Evolutionary conservation across 2,797 vertebrate species (phyloP), one percentile per base, ranked within the genome.

Genomic region (Geotria australis): DNA sequence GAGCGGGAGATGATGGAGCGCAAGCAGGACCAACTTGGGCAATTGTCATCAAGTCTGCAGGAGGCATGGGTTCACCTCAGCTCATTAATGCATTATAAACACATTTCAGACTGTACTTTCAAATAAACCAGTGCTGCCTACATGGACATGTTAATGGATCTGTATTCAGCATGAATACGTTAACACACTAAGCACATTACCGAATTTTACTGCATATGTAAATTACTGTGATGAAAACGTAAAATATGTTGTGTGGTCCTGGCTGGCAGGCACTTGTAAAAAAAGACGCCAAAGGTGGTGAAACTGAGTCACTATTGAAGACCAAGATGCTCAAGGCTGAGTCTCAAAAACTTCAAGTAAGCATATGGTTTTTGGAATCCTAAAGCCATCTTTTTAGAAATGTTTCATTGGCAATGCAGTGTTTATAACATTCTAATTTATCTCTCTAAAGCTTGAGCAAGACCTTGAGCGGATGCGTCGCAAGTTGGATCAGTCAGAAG

Each of bases 401-500:
- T 58, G 57, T 58, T 13, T 58, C 48, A 58, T 49, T 49, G 53
- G 49, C 53, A 10, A 49, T 48, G 57, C 48, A 46, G 15, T 58
- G 45, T 46, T 45, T 46, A 49, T 58, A 48, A 58, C 15, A 46
- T 46, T 8, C 14, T 48, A 47, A 48, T 47, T 47, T 46, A 12
- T 9, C 6, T 38, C 38, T 48, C n/a, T 57, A 57, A 15, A 94
- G 84, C 73, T 81, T 69, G 74, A 79, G 62, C 72, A 76, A 62
- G 79, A 88, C 63, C 68, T 93, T 68, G 72, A 80, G 57, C 68
- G 66, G 57, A 77, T 75, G 5, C 72, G 62, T 60, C 76, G 72
- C 63, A 71, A 72, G 49, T 59, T 89, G 61, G 72, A 74, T 59
- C 76, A 83, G 63, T 80, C 80, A 5, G 84, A 93, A 72, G 72